A percentile compares a stretch with the other conserved stretches of the same genome.
Evolutionary conservation across 2,797 vertebrate species (phyloP).

Genomic region (Liasis olivaceus): DNA sequence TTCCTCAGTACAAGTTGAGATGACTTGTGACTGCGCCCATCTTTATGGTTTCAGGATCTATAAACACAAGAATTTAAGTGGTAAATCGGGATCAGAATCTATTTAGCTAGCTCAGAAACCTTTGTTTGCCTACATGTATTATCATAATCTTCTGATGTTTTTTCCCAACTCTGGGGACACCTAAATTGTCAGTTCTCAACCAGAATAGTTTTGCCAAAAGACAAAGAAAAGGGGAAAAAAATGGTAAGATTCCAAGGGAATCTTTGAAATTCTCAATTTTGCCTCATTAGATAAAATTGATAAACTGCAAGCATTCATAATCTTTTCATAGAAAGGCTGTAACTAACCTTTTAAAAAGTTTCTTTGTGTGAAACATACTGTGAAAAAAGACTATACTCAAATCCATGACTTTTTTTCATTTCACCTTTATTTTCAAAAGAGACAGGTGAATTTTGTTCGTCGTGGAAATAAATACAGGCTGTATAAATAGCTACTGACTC

Average conservation of each 20-base stretch:
- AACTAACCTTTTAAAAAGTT: constrained; percentile 12
- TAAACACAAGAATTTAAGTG: neutral
- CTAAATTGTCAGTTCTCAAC: neutral
- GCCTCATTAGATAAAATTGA: neutral
- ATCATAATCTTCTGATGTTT: neutral
- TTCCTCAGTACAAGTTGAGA: neutral
- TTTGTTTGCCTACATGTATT: neutral
- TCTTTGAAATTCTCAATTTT: neutral
- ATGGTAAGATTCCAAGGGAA: neutral
- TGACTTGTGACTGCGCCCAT: neutral
- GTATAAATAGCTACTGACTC: neutral
- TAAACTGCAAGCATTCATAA: neutral
- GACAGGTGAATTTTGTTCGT: neutral
- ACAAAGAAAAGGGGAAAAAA: neutral
- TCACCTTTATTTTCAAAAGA: neutral
- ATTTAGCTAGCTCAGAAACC: neutral
- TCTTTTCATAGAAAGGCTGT: neutral
- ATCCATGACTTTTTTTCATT: neutral
- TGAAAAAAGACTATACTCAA: neutral
- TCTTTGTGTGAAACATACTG: neutral
- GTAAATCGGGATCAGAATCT: neutral
- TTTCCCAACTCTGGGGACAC: neutral
- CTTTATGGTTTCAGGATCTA: neutral
- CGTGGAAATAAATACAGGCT: neutral
- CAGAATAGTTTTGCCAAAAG: neutral